Base-by-base conservation (phyloP, 2,797 vertebrate genomes). In the Octomys mimax region DNA sequence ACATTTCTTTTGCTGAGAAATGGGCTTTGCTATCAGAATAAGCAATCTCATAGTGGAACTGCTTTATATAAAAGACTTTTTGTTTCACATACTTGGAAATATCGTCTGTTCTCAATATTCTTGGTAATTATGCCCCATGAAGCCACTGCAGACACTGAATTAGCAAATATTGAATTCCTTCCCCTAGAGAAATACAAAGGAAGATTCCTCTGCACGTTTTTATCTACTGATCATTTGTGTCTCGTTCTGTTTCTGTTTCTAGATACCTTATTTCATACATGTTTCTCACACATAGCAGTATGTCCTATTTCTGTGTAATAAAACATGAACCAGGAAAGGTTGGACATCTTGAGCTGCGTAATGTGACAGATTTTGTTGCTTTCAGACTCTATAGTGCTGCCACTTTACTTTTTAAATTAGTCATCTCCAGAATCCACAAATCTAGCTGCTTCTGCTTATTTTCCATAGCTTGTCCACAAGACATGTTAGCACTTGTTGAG, bases 221-320 rank as follows among this genome's bases (percentile, higher is more conserved):
- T 49, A n/a, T 52, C 57, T 7, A 0, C 49, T 26, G 1, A 2
- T 31, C 19, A 3, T 77, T 36, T 0, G 0, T 18, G 21, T 62
- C 61, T 81, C 21, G 9, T 61, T 68, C 75, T 61, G 18, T 75
- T 54, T 85, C 33, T 87, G 26, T 75, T 68, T 92, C 11, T 19
- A 42, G 24, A 87, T 26, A n/a, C 59, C 22, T 10, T 33, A 46
- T 42, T 57, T 88, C n/a, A 36, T 19, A 19, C 0, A 0, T 49
- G 9, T 61, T 79, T 80, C 64, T 80, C 87, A 73, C 71, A 73
- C 12, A 9, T 26, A 31, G 12, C 49, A 9, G 1, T 62, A 2
- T 78, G 16, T 9, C 57, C 10, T 66, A 26, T 87, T 68, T 52
- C 54, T 83, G 78, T 24, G 13, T 79, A 54, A 14, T 31, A 61